A percentile compares a stretch with the other conserved stretches of the same genome.
Evolutionary conservation across 2,888 invertebrate species (phyloP).

Genomic region (Anthophora plumipes): DNA sequence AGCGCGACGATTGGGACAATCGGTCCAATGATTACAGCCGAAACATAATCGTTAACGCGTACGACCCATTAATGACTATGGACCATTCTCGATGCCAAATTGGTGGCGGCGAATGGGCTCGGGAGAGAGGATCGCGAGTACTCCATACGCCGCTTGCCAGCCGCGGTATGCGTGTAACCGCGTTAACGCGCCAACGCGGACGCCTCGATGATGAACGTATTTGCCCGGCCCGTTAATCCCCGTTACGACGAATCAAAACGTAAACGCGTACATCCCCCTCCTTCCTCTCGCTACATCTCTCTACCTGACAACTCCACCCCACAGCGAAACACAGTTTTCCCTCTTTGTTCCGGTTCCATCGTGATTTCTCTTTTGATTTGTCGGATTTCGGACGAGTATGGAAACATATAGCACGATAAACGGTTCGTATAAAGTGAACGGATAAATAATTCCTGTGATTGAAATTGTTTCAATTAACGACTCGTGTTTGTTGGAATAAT

Average conservation of each 20-base stretch:
- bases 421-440: too few relatives aligned
- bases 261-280: slow-evolving; percentile 57
- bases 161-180: slow-evolving; percentile 75
- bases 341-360: not conserved
- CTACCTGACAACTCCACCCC: not conserved
- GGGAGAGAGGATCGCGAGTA: slow-evolving; percentile 72
- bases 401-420: too few relatives aligned
- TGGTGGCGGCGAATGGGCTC: slow-evolving; percentile 77
- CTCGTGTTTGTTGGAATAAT: too few relatives aligned
- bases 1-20: slow-evolving; percentile 82
- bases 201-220: slow-evolving; percentile 67
- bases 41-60: slow-evolving; percentile 84
- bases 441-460: too few relatives aligned
- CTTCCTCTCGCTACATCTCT: not conserved
- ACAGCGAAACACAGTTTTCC: slow-evolving; percentile 33
- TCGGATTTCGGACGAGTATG: not conserved
- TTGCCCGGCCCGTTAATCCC: slow-evolving; percentile 67
- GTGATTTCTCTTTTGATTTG: not conserved
- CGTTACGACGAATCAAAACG: slow-evolving; percentile 74
- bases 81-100: slow-evolving; percentile 82
- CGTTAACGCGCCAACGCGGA: slow-evolving; percentile 85
- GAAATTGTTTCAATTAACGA: too few relatives aligned
- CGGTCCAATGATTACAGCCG: slow-evolving; percentile 84
- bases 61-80: slow-evolving; percentile 83
- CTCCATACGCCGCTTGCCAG: slow-evolving; percentile 86